A percentile compares a stretch with the other conserved stretches of the same genome.
Conservation (phyloP, 2,797 vertebrate genomes). For the Pantherophis alleghaniensis region DNA sequence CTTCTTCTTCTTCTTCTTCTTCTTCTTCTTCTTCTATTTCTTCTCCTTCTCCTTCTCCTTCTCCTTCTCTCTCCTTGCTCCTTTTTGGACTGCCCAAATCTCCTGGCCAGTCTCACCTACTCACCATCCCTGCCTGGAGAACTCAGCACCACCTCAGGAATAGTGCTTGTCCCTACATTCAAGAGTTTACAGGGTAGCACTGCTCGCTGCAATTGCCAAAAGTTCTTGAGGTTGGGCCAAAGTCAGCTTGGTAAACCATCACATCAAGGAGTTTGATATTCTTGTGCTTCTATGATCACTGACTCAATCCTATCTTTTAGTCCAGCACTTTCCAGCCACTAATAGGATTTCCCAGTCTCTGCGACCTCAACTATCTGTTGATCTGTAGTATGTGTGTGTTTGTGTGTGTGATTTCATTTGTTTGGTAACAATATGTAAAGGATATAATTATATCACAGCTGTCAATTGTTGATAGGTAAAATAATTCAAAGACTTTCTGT, state of each 20-base stretch:
- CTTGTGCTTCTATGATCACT: not conserved
- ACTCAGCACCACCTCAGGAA: not conserved
- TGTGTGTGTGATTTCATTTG: not conserved
- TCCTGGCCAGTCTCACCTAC: not conserved
- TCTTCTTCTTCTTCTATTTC: too few relatives aligned
- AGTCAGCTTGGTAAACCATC: not conserved
- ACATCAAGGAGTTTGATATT: not conserved
- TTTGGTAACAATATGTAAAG: not conserved
- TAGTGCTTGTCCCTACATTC: not conserved
- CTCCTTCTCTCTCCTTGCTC: not conserved
- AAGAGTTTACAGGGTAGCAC: not conserved
- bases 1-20: too few relatives aligned
- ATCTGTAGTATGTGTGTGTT: not conserved
- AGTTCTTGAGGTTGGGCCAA: not conserved
- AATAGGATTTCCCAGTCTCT: not conserved
- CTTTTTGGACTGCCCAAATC: not conserved
- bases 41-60: rapidly evolving
- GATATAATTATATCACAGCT: not conserved
- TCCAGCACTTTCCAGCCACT: not conserved
- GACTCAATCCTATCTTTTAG: not conserved
- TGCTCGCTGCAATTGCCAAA: not conserved
- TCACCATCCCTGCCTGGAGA: not conserved
- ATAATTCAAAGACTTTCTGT: not conserved
- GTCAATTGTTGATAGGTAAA: not conserved
- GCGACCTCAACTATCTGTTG: not conserved